These are phyloP conservation scores for Knipowitschia caucasica DNA, from an alignment of 2,797 vertebrate genomes.

Conservation along the genomic window DNA sequence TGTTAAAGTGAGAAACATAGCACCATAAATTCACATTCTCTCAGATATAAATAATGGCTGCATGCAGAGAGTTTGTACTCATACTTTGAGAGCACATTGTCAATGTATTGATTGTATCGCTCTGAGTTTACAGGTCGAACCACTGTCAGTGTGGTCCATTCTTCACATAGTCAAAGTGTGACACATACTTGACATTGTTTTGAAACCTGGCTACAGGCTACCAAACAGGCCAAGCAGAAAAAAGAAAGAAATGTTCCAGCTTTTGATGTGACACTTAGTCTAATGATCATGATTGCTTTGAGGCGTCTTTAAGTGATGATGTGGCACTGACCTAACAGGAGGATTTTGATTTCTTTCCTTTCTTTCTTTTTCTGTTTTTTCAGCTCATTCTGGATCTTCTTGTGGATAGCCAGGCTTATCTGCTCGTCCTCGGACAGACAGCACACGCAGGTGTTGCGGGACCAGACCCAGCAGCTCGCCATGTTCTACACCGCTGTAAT, in stretches of 20 bases:
- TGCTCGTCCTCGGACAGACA: conserved; percentile 75
- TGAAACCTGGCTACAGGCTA: conserved; percentile 5
- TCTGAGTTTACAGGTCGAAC: conserved; percentile 20
- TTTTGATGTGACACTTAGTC: background rate
- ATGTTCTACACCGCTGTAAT: conserved; percentile 47
- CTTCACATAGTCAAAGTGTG: conserved; percentile 36
- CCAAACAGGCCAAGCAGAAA: conserved; percentile 41
- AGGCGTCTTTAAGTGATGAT: background rate
- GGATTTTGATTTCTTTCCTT: conserved; percentile 73
- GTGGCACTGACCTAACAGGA: conserved; percentile 74
- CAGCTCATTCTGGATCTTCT: conserved; percentile 74
- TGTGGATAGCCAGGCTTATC: conserved; percentile 62
- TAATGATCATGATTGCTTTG: background rate
- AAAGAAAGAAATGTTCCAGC: conserved; percentile 6
- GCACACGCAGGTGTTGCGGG: conserved; percentile 64
- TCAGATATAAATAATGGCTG: too few relatives aligned
- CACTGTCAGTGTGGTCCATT: conserved; percentile 26
- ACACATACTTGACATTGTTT: conserved; percentile 51
- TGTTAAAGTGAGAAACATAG: too few relatives aligned
- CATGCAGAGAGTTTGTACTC: background rate
- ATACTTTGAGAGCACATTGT: background rate
- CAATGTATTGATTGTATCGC: conserved; percentile 2
- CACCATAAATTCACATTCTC: too few relatives aligned
- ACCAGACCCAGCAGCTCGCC: conserved; percentile 64
- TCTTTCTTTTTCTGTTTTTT: conserved; percentile 72